phyloP scores from a whole-genome alignment of 2,888 invertebrate genomes.

The Congeria kusceri region DNA sequence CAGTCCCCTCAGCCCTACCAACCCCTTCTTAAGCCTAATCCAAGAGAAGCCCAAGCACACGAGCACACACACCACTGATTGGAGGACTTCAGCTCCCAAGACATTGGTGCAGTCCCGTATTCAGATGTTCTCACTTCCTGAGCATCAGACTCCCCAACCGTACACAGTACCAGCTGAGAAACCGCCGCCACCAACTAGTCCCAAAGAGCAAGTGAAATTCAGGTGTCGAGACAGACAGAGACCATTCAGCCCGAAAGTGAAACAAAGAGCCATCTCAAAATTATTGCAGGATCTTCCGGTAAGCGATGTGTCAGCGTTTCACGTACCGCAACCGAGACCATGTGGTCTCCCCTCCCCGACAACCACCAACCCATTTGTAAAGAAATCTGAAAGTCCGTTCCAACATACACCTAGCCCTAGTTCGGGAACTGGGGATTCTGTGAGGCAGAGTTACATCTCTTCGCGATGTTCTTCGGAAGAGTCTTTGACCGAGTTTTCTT shows the following conservation, averaged over 20 bases:
- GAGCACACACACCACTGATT: slow-evolving; percentile 28
- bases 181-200: slow-evolving; percentile 9
- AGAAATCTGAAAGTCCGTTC: slow-evolving; percentile 23
- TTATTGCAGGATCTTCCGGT: slow-evolving; percentile 23
- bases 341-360: slow-evolving; percentile 7
- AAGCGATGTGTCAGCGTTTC: slow-evolving; percentile 21
- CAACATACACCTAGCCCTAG: slow-evolving; percentile 9
- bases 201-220: slow-evolving; percentile 14
- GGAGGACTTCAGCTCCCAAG: slow-evolving; percentile 29
- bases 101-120: slow-evolving; percentile 52
- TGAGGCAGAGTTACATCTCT: slow-evolving; percentile 79
- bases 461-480: slow-evolving; percentile 84
- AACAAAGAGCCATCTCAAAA: slow-evolving; percentile 26
- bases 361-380: slow-evolving; percentile 40
- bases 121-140: slow-evolving; percentile 47
- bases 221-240: slow-evolving; percentile 43
- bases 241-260: slow-evolving; percentile 41
- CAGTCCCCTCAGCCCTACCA: slow-evolving; percentile 20
- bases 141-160: slow-evolving; percentile 10
- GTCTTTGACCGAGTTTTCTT: slow-evolving; percentile 87
- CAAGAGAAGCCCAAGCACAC: slow-evolving; percentile 51
- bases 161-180: slow-evolving; percentile 15
- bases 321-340: slow-evolving; percentile 9
- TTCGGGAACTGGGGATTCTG: slow-evolving; percentile 10
- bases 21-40: slow-evolving; percentile 42